These are phyloP conservation scores for Dicyrtoma fusca DNA, from an alignment of 2,888 invertebrate species.

Conservation along the genomic window DNA sequence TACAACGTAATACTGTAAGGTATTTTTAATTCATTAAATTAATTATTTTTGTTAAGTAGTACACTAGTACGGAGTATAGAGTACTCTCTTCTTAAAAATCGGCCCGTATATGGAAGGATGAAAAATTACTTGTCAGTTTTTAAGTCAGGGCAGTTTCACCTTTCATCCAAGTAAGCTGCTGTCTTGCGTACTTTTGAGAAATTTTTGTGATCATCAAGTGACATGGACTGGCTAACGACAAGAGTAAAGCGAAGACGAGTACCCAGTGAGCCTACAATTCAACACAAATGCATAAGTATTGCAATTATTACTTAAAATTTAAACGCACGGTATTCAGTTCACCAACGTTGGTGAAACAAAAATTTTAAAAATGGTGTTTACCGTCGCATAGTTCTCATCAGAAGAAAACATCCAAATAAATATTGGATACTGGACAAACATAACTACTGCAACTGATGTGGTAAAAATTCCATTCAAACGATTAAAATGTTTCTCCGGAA, in stretches of 20 bases:
- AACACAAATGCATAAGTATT: not conserved
- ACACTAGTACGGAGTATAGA: too few species aligned
- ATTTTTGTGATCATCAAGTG: constrained; percentile 48
- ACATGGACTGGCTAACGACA: constrained; percentile 47
- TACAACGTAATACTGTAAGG: too few species aligned
- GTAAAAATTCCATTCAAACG: constrained; percentile 58
- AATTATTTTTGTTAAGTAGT: too few species aligned
- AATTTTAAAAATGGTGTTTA: constrained; percentile 23
- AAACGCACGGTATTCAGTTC: too few species aligned
- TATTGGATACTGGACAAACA: constrained; percentile 58
- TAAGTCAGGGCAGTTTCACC: too few species aligned
- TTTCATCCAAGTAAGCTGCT: too few species aligned
- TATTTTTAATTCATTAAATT: too few species aligned
- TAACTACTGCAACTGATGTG: constrained; percentile 56
- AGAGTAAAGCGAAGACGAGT: constrained; percentile 42
- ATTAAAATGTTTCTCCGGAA: constrained; percentile 58
- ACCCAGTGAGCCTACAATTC: constrained; percentile 49
- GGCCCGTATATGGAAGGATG: too few species aligned
- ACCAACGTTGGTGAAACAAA: too few species aligned
- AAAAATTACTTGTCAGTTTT: too few species aligned
- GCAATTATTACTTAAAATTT: too few species aligned
- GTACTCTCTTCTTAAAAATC: too few species aligned
- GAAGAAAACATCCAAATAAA: constrained; percentile 57
- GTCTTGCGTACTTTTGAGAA: constrained; percentile 36
- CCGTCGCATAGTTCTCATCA: constrained; percentile 37